These are phyloP conservation scores for Amblyornis subalaris DNA, from an alignment of 2,113 vertebrate species.

Conservation along the genomic window DNA sequence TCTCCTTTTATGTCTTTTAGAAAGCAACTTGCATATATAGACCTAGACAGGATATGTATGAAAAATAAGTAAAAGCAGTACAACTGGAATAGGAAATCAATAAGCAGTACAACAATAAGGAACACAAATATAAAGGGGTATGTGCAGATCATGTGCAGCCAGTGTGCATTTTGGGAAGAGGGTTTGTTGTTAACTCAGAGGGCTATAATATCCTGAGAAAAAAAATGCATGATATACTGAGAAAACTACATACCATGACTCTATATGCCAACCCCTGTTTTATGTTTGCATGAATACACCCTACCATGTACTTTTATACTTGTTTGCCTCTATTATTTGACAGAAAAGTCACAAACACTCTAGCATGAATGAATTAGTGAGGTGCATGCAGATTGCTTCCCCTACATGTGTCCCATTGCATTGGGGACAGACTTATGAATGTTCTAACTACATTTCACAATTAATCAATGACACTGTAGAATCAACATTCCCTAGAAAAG, in stretches of 20 bases:
- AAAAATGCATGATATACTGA: neutral
- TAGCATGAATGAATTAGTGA: neutral
- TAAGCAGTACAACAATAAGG: neutral
- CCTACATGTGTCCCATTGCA: neutral
- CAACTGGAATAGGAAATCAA: too few species aligned
- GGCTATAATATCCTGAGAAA: neutral
- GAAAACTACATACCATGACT: neutral
- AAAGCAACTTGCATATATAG: neutral
- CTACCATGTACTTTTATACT: neutral
- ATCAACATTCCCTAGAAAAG: neutral
- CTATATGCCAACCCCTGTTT: too few species aligned
- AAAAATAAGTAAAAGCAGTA: neutral
- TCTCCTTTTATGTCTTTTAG: neutral
- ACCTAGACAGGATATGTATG: neutral
- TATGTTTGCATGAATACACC: neutral
- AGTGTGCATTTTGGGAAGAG: neutral
- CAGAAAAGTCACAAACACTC: neutral
- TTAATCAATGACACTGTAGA: neutral
- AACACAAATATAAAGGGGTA: neutral
- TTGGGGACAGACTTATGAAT: neutral
- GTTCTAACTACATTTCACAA: neutral
- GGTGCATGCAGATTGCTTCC: neutral
- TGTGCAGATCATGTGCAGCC: accelerated
- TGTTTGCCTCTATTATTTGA: neutral
- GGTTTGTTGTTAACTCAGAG: neutral